Base-by-base conservation (phyloP, 2,888 invertebrate species). In the Dolichopus griseipennis region DNA sequence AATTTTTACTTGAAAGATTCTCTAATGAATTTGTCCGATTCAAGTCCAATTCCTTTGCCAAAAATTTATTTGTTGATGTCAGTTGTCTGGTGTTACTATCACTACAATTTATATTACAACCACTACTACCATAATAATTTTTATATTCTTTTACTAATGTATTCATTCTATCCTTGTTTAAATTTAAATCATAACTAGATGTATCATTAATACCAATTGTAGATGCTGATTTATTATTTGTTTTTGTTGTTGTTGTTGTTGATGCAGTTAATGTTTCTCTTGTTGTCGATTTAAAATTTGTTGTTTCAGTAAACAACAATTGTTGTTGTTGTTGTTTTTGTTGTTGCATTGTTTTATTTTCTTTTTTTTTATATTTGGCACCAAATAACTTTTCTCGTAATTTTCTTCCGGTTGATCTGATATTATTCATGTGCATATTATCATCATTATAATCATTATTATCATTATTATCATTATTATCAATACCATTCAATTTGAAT, bases 301-400 rank as follows among this genome's bases (percentile, higher is more conserved):
- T 68, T 64, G 64, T 65, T 52, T 61, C 65, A 33, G 64, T 18
- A 68, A 41, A 64, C 65, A 61, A 64, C 67, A 52, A 68, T 72
- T 71, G 71, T 73, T 72, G 67, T 71, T 67, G 64, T 61, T 65
- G 18, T 64, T 67, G 65, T 33, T 61, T 66, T 64, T 52, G 37
- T 15, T 27, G 61, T 20, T 62, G 61, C 20, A 67, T 62, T 62
- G 65, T 68, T 43, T 66, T 65, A 10, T 52, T 61, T 69, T 72
- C 63, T 65, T 70, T 67, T 66, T 67, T 69, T 66, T 71, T 67
- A 70, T 70, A 73, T 66, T 75, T 72, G 64, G 74, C 76, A 20
- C 82, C 79, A 72, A 83, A 84, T 69, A 84, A 80, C 71, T 82
- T 82, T 68, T 83, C 80, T 64, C 84, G 81, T 72, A 85, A 79